phyloP scores from a whole-genome alignment of 1,140 invertebrate genomes.

The Drosophila sucinea region DNA sequence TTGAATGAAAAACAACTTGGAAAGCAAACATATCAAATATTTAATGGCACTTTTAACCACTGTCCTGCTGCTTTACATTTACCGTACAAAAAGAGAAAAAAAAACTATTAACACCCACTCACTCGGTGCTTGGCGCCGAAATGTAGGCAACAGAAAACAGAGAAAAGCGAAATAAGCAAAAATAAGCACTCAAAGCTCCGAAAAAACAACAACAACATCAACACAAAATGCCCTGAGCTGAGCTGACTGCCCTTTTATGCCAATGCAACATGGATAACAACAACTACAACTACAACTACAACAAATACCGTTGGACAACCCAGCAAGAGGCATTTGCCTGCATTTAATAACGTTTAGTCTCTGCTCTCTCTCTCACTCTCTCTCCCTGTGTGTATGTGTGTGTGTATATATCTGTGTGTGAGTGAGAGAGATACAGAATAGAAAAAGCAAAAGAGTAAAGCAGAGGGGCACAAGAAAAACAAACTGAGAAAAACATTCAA shows the following conservation, averaged over 20 bases:
- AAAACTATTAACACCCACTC: constrained; percentile 17
- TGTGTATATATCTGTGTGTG: constrained; percentile 50
- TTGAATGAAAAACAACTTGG: not conserved
- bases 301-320: constrained; percentile 57
- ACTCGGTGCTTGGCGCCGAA: constrained; percentile 34
- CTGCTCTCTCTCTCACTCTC: not conserved
- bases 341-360: constrained; percentile 79
- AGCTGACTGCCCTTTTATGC: constrained; percentile 43
- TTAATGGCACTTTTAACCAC: constrained; percentile 18
- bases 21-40: not conserved
- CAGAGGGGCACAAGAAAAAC: constrained; percentile 45
- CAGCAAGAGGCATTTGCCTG: constrained; percentile 61
- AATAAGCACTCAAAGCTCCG: constrained; percentile 61
- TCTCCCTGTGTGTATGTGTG: not conserved
- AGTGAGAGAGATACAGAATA: not conserved
- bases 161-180: constrained; percentile 17
- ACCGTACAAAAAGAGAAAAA: constrained; percentile 21
- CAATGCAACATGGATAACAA: constrained; percentile 37
- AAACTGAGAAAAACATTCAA: constrained; percentile 50
- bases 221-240: constrained; percentile 23
- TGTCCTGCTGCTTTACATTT: constrained; percentile 17
- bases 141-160: constrained; percentile 68
- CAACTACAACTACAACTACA: constrained; percentile 47
- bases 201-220: constrained; percentile 38
- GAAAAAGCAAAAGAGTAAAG: constrained; percentile 23